A percentile compares a stretch with the other conserved stretches of the same genome.
These are phyloP conservation scores for Andrena hattorfiana DNA, from an alignment of 2,888 invertebrate species.

Conservation along the genomic window DNA sequence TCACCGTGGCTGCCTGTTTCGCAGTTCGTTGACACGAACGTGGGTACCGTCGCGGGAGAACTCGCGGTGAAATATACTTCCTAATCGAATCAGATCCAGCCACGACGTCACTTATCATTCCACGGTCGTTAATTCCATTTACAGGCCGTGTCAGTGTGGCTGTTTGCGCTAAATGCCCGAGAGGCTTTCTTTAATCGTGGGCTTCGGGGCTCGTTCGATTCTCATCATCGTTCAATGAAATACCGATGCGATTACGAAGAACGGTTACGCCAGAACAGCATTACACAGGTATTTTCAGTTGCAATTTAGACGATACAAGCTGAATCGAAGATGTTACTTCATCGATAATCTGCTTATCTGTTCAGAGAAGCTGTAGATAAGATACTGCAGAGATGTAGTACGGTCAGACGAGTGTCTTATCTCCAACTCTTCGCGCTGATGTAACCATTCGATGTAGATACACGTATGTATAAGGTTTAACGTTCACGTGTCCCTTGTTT, in stretches of 20 bases:
- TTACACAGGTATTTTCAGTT: neutral
- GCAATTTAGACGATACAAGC: neutral
- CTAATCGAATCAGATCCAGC: conserved; percentile 82
- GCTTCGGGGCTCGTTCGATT: neutral
- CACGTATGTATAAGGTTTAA: too few relatives aligned
- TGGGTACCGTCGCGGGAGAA: conserved; percentile 35
- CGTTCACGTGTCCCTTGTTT: neutral
- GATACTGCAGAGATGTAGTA: neutral
- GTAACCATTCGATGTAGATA: neutral
- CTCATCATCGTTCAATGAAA: conserved; percentile 30
- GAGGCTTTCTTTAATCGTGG: conserved; percentile 34
- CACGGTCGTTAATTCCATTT: conserved; percentile 81
- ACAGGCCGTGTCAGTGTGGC: conserved; percentile 72
- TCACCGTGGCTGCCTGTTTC: neutral
- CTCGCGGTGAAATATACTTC: conserved; percentile 75
- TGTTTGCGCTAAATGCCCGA: conserved; percentile 37
- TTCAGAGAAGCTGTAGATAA: neutral
- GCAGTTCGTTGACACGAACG: conserved; percentile 59
- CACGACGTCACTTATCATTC: conserved; percentile 79
- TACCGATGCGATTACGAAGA: conserved; percentile 29
- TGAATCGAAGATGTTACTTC: neutral
- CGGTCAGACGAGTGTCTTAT: neutral
- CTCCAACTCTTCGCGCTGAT: neutral
- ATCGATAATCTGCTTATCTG: neutral
- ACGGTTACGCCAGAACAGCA: conserved; percentile 15